Conservation (phyloP, 2,888 invertebrate species). For the Dryobota labecula region DNA sequence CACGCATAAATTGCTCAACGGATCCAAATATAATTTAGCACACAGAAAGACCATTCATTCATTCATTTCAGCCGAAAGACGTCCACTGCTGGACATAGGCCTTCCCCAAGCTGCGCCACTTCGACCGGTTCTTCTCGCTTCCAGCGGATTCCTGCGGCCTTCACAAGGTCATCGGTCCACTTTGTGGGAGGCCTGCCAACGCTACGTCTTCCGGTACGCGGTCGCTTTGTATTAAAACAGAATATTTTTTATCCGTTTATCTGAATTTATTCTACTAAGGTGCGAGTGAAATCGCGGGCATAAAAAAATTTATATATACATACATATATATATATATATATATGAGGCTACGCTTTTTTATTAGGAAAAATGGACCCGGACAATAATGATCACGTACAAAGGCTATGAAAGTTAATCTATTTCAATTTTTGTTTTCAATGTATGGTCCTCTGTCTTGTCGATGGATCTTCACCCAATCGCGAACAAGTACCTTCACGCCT, state of each 20-base stretch:
- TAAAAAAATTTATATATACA: not conserved
- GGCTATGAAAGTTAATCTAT: slow-evolving; percentile 69
- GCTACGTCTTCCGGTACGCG: too few relatives aligned
- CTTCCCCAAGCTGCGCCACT: too few relatives aligned
- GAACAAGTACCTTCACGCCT: slow-evolving; percentile 78
- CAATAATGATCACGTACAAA: slow-evolving; percentile 53
- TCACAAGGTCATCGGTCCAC: too few relatives aligned
- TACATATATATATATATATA: too few relatives aligned
- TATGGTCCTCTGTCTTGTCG: slow-evolving; percentile 70
- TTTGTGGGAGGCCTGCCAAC: too few relatives aligned
- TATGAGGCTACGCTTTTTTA: not conserved
- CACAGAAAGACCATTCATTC: not conserved
- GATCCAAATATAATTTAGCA: not conserved
- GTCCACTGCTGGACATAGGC: too few relatives aligned
- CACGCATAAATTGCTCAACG: not conserved
- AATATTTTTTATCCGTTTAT: not conserved
- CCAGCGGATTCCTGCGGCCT: too few relatives aligned
- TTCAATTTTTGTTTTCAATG: slow-evolving; percentile 73
- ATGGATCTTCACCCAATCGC: slow-evolving; percentile 83
- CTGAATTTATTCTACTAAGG: not conserved
- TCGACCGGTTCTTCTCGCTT: too few relatives aligned
- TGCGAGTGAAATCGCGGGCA: not conserved
- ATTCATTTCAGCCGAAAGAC: too few relatives aligned
- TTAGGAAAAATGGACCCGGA: slow-evolving; percentile 3
- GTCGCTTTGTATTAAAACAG: not conserved